Conservation (phyloP, 1,140 invertebrate genomes). For the Heliothis virescens region DNA sequence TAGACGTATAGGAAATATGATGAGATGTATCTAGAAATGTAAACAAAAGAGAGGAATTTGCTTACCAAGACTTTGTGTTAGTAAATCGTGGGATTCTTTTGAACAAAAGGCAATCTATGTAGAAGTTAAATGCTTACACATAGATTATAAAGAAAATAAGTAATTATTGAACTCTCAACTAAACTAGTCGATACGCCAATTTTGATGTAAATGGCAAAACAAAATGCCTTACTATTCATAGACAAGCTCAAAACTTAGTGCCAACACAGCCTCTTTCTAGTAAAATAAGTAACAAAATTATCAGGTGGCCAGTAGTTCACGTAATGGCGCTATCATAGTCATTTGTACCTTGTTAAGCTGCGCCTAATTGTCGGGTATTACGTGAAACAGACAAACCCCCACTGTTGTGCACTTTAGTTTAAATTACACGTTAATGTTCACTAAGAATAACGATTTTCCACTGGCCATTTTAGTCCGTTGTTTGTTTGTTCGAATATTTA, state of each 20-base stretch:
- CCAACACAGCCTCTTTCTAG: too few species aligned
- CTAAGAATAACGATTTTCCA: conserved; percentile 33
- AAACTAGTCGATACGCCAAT: too few species aligned
- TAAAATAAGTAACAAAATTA: not conserved
- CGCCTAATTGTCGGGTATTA: conserved; percentile 35
- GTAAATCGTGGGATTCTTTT: too few species aligned
- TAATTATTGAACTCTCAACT: too few species aligned
- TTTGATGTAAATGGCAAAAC: too few species aligned
- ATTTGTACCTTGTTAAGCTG: conserved; percentile 33
- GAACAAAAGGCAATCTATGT: too few species aligned
- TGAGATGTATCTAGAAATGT: not conserved
- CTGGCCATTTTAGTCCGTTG: conserved; percentile 8
- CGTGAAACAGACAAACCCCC: conserved; percentile 24
- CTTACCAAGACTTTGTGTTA: too few species aligned
- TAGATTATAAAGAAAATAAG: too few species aligned
- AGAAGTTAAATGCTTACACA: too few species aligned
- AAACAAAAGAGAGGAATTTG: not conserved
- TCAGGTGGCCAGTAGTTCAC: conserved; percentile 30
- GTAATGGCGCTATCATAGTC: conserved; percentile 32
- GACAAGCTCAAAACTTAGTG: not conserved
- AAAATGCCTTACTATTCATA: too few species aligned
- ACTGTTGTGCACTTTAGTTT: conserved; percentile 35
- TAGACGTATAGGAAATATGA: not conserved
- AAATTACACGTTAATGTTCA: conserved; percentile 29
- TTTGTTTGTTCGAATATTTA: conserved; percentile 19